Base-by-base conservation (phyloP, 2,888 invertebrate genomes). In the Chromoteleia sp. region DNA sequence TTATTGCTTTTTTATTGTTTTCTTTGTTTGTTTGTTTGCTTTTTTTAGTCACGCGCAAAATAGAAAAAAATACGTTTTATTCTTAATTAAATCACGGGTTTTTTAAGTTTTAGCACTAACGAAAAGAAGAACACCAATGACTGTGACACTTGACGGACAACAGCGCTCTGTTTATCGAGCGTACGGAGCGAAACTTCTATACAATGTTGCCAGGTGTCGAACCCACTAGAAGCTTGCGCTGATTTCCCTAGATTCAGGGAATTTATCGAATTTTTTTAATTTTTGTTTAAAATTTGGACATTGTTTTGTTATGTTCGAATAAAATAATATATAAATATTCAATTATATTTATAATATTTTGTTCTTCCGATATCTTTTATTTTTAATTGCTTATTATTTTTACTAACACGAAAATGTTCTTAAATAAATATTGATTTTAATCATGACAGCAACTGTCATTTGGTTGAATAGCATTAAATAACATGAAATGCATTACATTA, bases 141-240 rank as follows among this genome's bases (percentile, higher is more conserved):
- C 88, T 89, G 85, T 88, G 89, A 89, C 88, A 89, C 88, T 89
- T 88, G 87, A 88, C 87, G 85, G 86, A 88, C 89, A 88, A 88
- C 88, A 88, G 89, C 89, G 89, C 78, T 70, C 68, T 70, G 75
- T 78, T 82, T 78, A 78, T 82, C 70, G 70, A 78, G 71, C 68
- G 77, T 78, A 52, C 45, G 21, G 54, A 45, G 17, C 54, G 61
- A 61, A 68, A 68, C 19, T 61, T 61, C 61, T 21, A 76, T 21
- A 2, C 67, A 76, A 17, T 59, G 67, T 58, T 52, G 67, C 76
- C 76, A 76, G 29, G 29, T 12, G 17, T 4, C 39, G 39, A 39
- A 1, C 14, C 12, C n/a, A n/a, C n/a, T n/a, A n/a, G n/a, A n/a
- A n/a, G n/a, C n/a, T n/a, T n/a, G n/a, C n/a, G n/a, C n/a, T n/a